These are phyloP conservation scores for Zaprionus ornatus DNA, from an alignment of 1,140 invertebrate species.

Conservation along the genomic window DNA sequence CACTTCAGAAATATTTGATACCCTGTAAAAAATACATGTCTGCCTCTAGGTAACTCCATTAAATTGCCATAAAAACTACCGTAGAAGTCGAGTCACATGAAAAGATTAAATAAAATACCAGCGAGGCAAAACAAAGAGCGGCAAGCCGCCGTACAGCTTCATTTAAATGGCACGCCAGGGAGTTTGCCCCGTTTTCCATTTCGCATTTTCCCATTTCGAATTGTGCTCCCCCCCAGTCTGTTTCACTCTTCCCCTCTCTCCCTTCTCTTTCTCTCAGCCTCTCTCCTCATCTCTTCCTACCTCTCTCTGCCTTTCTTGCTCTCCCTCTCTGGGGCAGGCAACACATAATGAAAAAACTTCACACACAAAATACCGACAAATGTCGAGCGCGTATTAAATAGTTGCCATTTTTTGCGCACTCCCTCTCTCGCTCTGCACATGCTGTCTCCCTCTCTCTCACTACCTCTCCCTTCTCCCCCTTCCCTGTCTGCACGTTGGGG, in stretches of 20 bases:
- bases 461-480: background rate
- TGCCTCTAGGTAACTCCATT: slow-evolving; percentile 11
- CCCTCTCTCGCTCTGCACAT: background rate
- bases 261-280: background rate
- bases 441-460: background rate
- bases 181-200: slow-evolving; percentile 38
- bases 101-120: slow-evolving; percentile 74
- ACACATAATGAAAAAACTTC: slow-evolving; percentile 76
- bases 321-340: slow-evolving; percentile 31
- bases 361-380: slow-evolving; percentile 62
- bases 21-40: background rate
- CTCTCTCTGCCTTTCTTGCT: background rate
- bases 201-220: slow-evolving; percentile 5
- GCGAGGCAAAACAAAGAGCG: slow-evolving; percentile 45
- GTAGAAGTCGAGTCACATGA: slow-evolving; percentile 21
- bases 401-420: slow-evolving; percentile 66
- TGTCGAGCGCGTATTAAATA: slow-evolving; percentile 76
- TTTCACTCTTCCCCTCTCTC: slow-evolving; percentile 11
- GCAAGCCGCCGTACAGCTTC: slow-evolving; percentile 62
- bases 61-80: slow-evolving; percentile 58
- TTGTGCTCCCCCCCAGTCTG: background rate
- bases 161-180: slow-evolving; percentile 78
- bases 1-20: slow-evolving; percentile 13
- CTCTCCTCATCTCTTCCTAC: too few relatives aligned
- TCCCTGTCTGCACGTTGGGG: slow-evolving; percentile 24